Evolutionary conservation across 2,888 invertebrate genomes (phyloP).

Genomic region (Synanthedon myopaeformis): DNA sequence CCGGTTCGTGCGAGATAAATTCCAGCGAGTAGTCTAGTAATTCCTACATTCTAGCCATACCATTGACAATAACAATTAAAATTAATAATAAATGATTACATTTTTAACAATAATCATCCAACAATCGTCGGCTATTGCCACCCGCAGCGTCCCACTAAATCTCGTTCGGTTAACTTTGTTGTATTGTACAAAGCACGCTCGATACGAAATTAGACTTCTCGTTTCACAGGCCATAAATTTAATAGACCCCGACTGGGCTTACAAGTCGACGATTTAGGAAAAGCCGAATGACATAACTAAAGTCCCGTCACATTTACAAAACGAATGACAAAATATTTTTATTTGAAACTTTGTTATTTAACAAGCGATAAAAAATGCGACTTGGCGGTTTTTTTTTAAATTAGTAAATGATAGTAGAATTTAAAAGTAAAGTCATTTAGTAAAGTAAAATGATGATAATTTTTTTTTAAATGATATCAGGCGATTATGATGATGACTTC

Average conservation of each 20-base stretch:
- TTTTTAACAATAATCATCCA: background rate
- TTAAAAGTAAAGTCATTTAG: no score
- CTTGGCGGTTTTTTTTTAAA: no score
- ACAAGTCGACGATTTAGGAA: constrained; percentile 18
- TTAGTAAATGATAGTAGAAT: no score
- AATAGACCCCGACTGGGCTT: constrained; percentile 34
- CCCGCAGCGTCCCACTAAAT: constrained; percentile 11
- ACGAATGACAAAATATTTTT: background rate
- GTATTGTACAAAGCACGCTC: constrained; percentile 31
- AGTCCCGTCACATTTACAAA: background rate
- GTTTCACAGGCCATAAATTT: constrained; percentile 47
- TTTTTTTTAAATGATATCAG: no score
- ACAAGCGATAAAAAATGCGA: no score
- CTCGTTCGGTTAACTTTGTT: constrained; percentile 17
- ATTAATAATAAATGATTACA: background rate
- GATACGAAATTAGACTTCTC: constrained; percentile 43
- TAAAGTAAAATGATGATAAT: no score
- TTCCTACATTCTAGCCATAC: background rate
- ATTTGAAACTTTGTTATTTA: no score
- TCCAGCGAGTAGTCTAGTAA: no score
- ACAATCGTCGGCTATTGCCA: background rate
- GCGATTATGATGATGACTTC: no score
- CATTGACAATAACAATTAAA: background rate
- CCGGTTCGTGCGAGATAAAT: no score
- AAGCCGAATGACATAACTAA: background rate